Evolutionary conservation across 1,140 invertebrate genomes (phyloP).

Genomic region (Drosophila baimaii): DNA sequence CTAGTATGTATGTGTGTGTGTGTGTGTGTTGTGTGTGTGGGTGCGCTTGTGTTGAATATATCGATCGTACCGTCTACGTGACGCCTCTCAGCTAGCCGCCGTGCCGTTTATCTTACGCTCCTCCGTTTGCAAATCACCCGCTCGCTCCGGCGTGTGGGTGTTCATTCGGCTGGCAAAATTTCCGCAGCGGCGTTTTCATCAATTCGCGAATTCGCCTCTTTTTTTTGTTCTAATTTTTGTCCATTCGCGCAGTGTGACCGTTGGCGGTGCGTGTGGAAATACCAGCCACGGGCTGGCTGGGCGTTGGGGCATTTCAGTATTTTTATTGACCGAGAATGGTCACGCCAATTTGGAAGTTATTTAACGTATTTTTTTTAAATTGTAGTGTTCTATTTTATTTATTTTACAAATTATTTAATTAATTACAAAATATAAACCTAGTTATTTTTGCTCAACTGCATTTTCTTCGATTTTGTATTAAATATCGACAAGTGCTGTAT

Average conservation of each 20-base stretch:
- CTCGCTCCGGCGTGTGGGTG: conserved; percentile 50
- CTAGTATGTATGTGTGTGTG: conserved; percentile 21
- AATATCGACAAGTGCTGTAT: background rate
- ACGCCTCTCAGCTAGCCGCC: conserved; percentile 69
- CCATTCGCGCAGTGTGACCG: conserved; percentile 18
- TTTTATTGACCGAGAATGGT: background rate
- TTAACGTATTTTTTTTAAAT: background rate
- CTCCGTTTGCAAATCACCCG: conserved; percentile 34
- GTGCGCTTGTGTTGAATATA: conserved; percentile 65
- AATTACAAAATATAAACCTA: no score
- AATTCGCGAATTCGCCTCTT: conserved; percentile 33
- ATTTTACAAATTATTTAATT: no score
- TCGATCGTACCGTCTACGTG: conserved; percentile 74
- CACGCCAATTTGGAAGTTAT: background rate
- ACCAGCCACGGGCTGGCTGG: background rate
- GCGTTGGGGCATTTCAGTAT: background rate
- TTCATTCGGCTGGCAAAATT: conserved; percentile 45
- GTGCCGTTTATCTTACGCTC: conserved; percentile 51
- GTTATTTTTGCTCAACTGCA: no score
- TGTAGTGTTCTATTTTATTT: no score
- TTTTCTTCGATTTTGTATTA: background rate
- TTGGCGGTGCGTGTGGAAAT: background rate
- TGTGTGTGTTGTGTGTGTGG: conserved; percentile 24
- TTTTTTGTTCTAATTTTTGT: conserved; percentile 34
- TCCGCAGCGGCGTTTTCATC: conserved; percentile 35